phyloP scores from a whole-genome alignment of 2,797 vertebrate species.

The Propithecus perrieri region DNA sequence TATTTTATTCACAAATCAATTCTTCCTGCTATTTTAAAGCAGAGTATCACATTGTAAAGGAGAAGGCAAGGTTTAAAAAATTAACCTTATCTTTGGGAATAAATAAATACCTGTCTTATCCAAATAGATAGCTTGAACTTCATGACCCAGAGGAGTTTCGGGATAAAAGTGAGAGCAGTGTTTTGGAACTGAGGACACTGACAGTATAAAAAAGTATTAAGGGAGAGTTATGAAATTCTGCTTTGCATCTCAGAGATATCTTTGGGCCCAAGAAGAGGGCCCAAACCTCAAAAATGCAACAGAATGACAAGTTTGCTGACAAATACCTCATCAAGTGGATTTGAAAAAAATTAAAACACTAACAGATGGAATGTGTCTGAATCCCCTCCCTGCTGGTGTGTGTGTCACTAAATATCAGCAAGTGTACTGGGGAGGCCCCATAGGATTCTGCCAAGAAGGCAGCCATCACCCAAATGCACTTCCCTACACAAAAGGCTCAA shows the following conservation, averaged over 20 bases:
- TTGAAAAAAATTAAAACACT: constrained; percentile 43
- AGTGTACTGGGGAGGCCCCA: background rate
- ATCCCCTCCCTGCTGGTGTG: constrained; percentile 9
- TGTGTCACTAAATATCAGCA: constrained; percentile 25
- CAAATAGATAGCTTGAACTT: background rate
- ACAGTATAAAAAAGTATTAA: background rate
- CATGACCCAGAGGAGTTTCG: background rate
- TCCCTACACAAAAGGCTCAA: constrained; percentile 12
- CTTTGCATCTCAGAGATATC: background rate
- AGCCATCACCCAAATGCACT: background rate
- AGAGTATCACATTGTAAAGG: background rate
- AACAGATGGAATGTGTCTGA: constrained; percentile 55
- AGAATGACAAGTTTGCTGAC: constrained; percentile 59
- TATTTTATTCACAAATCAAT: constrained; percentile 36
- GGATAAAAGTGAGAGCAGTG: background rate
- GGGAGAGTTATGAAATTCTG: background rate
- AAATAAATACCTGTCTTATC: background rate
- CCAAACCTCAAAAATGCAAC: constrained; percentile 27
- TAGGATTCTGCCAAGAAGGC: background rate
- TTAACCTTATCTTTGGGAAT: background rate
- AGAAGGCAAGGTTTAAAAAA: background rate
- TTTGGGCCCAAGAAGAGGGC: background rate
- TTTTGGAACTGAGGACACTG: background rate
- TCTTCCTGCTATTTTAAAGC: background rate
- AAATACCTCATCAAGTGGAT: constrained; percentile 26